Evolutionary conservation across 1,140 invertebrate species (phyloP), one percentile per base, ranked within the genome.

Genomic region (Bombus ignitus): DNA sequence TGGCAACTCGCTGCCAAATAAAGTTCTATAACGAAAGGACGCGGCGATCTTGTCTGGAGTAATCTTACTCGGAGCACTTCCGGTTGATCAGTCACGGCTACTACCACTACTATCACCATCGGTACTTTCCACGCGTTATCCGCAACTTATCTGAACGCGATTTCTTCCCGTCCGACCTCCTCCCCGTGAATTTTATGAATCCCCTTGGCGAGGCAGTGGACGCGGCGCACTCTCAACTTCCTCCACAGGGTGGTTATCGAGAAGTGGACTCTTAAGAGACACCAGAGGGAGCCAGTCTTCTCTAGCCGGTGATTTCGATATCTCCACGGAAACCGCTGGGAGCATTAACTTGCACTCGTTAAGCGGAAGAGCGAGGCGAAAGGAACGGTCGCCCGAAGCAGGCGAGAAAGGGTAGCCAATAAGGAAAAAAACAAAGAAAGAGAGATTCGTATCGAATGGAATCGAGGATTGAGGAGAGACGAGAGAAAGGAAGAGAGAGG

Each of bases 91-190:
- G 57, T 65, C 83, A 59, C 8, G 59, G 47, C 10, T 47, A 53
- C 47, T 22, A 22, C 47, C 13, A 22, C 84, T 76, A 53, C 66
- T 35, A 53, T 44, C 68, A 35, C 44, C 80, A 32, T 47, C 47
- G 47, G 15, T 15, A 47, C 59, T 59, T 53, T 66, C 79, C 47
- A 28, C 74, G 65, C 72, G 73, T 47, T 80, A 81, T 82, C 79
- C 71, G 78, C 74, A 73, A 86, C 79, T 91, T 88, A 91, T 91
- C 87, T 81, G 44, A 73, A 79, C 73, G 76, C 73, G 76, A 91
- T 81, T 89, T 85, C 66, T 68, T 66, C 82, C 6, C 47, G 47
- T 22, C 22, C 47, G 5, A 53, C 47, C 47, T 22, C 47, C 18
- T 22, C 47, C 47, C 47, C 18, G 15, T 42, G 42, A 39, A 8